These are phyloP conservation scores for Takifugu bimaculatus DNA, from an alignment of 2,113 vertebrate genomes.

Conservation along the genomic window DNA sequence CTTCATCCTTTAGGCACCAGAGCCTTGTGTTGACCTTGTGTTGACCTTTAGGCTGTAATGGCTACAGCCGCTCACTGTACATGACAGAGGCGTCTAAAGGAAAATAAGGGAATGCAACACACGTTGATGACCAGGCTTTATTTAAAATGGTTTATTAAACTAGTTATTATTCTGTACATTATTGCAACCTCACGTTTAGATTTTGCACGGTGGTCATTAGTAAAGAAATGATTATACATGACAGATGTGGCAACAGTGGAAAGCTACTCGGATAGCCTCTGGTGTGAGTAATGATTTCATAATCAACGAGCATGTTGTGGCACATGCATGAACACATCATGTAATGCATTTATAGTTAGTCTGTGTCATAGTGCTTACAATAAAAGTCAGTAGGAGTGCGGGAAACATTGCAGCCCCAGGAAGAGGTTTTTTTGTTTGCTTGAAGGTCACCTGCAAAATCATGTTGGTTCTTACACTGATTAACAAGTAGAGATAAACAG, in stretches of 20 bases:
- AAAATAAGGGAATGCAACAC: background rate
- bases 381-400: constrained; percentile 11
- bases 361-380: background rate
- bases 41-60: background rate
- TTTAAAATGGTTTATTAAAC: constrained; percentile 17
- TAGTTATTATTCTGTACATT: background rate
- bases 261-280: background rate
- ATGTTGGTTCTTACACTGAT: background rate
- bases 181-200: constrained; percentile 5
- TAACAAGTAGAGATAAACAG: constrained; percentile 5
- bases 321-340: background rate
- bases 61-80: background rate
- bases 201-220: constrained; percentile 19
- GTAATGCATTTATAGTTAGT: background rate
- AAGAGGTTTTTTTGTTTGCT: no score
- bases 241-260: constrained; percentile 15
- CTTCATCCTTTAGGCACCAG: constrained; percentile 20
- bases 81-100: no score
- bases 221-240: constrained; percentile 38
- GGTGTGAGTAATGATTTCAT: background rate
- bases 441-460: background rate
- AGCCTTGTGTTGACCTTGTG: background rate
- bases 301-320: background rate
- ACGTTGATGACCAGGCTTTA: background rate
- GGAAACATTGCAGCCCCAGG: constrained; percentile 6